Base-by-base conservation (phyloP, 2,888 invertebrate genomes). In the Trichopoda pennipes region DNA sequence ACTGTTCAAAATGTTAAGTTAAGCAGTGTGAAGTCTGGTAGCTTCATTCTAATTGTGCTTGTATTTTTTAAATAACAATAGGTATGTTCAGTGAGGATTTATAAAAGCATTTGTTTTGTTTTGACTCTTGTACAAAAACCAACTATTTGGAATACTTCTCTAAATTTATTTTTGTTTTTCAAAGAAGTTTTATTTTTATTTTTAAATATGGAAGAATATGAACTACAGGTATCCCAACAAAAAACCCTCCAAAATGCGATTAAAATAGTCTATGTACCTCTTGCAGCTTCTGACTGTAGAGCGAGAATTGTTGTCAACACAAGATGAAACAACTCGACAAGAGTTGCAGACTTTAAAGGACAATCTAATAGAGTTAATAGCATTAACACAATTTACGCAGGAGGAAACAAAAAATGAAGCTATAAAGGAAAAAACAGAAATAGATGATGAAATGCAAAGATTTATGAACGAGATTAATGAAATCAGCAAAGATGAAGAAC, bases 321-420 rank as follows among this genome's bases (percentile, higher is more conserved):
- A 92, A 80, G 92, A 91, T 21, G 90, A 91, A 1, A 93, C 93
- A 84, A 92, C 92, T 69, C 87, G 86, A 51, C 92, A 93, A 60
- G 93, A 94, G 35, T 90, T 95, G 23, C 82, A 92, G 63, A 92
- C 93, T 56, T 90, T 96, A 14, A 92, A 93, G 86, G 92, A 92
- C 23, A 94, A 95, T 87, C 92, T 96, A 53, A 90, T 93, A 84
- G 94, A 95, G 88, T 92, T 96, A 0, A 93, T 96, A 68, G 92
- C 92, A n/a, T 90, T 96, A 49, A 95, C 95, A 0, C 92, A 92
- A 87, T 94, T 95, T 88, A 93, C 93, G 10, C 60, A 72, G 1
- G 53, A 51, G 12, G 61, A 70, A 23, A 44, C 9, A 0, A 61
- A 10, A 7, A 56, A 58, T 10, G 23, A 58, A 16, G 38, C 80